Evolutionary conservation across 2,888 invertebrate species (phyloP).

Genomic region (Eupithecia abbreviata): DNA sequence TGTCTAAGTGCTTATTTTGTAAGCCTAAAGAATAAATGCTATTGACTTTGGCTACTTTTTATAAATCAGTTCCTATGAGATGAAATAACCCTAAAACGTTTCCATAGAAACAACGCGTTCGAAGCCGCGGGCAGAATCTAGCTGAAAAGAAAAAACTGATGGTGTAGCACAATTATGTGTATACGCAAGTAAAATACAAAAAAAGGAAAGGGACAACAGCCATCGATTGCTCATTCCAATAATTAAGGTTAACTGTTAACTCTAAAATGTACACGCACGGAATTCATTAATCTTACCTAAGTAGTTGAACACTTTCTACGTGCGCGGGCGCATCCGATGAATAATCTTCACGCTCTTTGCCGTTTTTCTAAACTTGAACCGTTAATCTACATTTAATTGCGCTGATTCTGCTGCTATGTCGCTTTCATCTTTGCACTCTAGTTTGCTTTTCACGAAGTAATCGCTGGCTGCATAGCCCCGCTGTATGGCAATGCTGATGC

Average conservation of each 20-base stretch:
- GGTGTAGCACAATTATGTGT: no score
- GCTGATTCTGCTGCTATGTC: conserved; percentile 17
- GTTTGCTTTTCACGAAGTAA: conserved; percentile 8
- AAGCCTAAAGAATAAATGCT: no score
- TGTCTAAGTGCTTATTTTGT: no score
- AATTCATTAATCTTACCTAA: not conserved
- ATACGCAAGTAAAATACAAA: no score
- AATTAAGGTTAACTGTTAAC: conserved; percentile 2
- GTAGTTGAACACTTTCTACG: conserved; percentile 30
- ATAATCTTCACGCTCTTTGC: conserved; percentile 25
- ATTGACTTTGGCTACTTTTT: no score
- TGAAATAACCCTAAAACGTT: no score
- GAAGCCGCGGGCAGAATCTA: no score
- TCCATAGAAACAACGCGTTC: no score
- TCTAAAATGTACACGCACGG: not conserved
- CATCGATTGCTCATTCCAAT: not conserved
- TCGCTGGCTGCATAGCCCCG: not conserved
- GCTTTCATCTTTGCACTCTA: conserved; percentile 18
- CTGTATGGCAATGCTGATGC: not conserved
- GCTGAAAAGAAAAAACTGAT: no score
- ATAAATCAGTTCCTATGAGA: no score
- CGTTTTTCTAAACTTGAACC: conserved; percentile 21
- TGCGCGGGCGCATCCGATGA: conserved; percentile 16
- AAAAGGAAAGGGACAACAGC: no score
- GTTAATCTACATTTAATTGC: conserved; percentile 28